phyloP scores from a whole-genome alignment of 2,888 invertebrate genomes.

The Arge pagana region DNA sequence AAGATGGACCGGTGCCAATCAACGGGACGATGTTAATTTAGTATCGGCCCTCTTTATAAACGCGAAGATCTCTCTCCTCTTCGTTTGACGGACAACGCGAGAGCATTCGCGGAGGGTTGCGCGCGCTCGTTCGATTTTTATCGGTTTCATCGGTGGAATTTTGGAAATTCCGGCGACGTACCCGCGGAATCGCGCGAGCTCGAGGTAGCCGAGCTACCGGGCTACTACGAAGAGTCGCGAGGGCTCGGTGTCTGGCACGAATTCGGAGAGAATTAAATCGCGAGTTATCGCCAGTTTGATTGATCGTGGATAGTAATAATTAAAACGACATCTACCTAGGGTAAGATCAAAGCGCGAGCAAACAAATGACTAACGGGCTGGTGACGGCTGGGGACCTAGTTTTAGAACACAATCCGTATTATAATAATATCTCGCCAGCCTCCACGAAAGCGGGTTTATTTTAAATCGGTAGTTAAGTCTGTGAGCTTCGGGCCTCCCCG shows the following conservation, averaged over 20 bases:
- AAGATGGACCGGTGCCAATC: constrained; percentile 38
- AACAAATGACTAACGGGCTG: constrained; percentile 26
- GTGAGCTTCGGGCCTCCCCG: constrained; percentile 50
- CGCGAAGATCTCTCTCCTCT: no score
- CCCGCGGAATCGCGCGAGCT: no score
- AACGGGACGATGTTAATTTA: constrained; percentile 28
- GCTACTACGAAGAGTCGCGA: no score
- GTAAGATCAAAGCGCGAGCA: constrained; percentile 16
- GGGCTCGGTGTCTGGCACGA: neutral
- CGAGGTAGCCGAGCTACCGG: no score
- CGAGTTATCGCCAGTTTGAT: constrained; percentile 2
- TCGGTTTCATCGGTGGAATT: no score
- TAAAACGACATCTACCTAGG: constrained; percentile 17
- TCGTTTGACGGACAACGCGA: no score
- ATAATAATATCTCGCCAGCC: constrained; percentile 28
- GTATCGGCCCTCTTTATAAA: no score
- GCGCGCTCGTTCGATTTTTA: no score
- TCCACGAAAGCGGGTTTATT: constrained; percentile 44
- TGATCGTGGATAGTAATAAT: constrained; percentile 4
- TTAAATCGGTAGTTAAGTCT: constrained; percentile 54
- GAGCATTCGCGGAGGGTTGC: no score
- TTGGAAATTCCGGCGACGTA: no score
- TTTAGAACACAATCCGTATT: constrained; percentile 26
- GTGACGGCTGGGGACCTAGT: constrained; percentile 22
- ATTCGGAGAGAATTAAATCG: neutral